Evolutionary conservation across 2,797 vertebrate species (phyloP), one percentile per base, ranked within the genome.

Genomic region (Enteromius afrohamiltoni): DNA sequence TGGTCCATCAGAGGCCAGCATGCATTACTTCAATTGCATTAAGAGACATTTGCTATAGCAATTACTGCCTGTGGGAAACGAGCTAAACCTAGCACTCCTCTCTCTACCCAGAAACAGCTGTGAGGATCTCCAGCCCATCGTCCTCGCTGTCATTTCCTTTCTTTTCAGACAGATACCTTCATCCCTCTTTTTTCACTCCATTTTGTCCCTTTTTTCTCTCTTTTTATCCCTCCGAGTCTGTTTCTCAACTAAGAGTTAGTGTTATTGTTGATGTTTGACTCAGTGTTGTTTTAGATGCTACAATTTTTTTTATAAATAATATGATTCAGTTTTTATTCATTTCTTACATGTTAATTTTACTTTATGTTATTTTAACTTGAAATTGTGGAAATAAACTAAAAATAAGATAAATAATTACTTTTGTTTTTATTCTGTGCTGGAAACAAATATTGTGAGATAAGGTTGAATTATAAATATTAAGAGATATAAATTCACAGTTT

Each of bases 11-110:
- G 88, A n/a, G 82, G 90, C 90, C 89, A 86, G 89, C 89, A 82
- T 89, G 71, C 83, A 86, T 92, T 91, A 88, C 88, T 89, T 91
- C 91, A 89, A 90, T 91, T 90, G 85, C 88, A 89, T 90, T 83
- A 40, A 71, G 65, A 87, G 73, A 83, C 76, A 86, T 92, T 93
- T 91, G 90, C 85, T 88, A 84, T 86, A 90, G 83, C 87, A 85
- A 91, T 91, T 87, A 89, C 80, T 83, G 64, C 77, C 9, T 19
- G 53, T 79, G 88, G 91, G 91, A 90, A 83, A 68, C 29, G 4
- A 55, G 37, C 47, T 82, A 58, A 14, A 68, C 82, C 85, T 42
- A 86, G 64, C 60, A 45, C 71, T 53, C 65, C 8, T 71, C 83
- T 83, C 75, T 83, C 77, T 85, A 49, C 58, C 64, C 69, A 80